Percentiles rank a stretch among this genome's conserved stretches.
These are phyloP conservation scores for Leontopithecus rosalia DNA, from an alignment of 2,797 vertebrate genomes.

Conservation along the genomic window DNA sequence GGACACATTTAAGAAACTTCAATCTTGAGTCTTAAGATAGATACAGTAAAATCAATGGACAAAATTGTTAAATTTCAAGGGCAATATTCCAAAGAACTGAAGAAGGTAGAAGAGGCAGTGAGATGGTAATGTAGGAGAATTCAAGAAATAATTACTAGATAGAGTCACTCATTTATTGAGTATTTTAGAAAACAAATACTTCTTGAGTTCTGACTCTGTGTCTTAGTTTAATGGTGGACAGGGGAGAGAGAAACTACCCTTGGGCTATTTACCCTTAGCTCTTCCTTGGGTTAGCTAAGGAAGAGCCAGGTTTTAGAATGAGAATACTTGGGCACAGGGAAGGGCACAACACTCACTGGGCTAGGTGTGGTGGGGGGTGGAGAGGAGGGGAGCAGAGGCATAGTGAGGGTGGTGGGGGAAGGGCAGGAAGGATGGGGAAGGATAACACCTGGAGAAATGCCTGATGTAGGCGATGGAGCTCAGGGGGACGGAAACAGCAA, in stretches of 20 bases:
- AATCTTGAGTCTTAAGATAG: neutral
- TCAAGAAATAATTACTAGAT: neutral
- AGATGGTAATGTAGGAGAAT: neutral
- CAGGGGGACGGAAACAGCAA: too few relatives aligned
- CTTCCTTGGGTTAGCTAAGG: neutral
- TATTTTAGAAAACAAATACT: neutral
- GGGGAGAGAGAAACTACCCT: neutral
- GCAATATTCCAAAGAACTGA: neutral
- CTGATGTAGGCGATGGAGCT: too few relatives aligned
- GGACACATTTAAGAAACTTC: neutral
- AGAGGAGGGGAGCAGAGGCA: too few relatives aligned
- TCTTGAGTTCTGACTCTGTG: neutral
- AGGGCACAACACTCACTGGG: too few relatives aligned
- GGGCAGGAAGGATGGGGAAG: too few relatives aligned
- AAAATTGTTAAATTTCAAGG: neutral
- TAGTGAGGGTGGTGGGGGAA: accelerated
- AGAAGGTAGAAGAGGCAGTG: neutral
- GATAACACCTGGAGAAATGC: too few relatives aligned
- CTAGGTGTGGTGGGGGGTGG: too few relatives aligned
- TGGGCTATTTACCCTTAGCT: neutral
- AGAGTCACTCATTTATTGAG: neutral
- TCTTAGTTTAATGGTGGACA: neutral
- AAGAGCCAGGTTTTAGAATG: neutral
- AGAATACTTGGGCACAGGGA: too few relatives aligned
- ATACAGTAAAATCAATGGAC: neutral